Evolutionary conservation across 64 coral and sea anemone species (phyloP), one percentile per base, ranked within the genome.

Genomic region (Montipora sp.): DNA sequence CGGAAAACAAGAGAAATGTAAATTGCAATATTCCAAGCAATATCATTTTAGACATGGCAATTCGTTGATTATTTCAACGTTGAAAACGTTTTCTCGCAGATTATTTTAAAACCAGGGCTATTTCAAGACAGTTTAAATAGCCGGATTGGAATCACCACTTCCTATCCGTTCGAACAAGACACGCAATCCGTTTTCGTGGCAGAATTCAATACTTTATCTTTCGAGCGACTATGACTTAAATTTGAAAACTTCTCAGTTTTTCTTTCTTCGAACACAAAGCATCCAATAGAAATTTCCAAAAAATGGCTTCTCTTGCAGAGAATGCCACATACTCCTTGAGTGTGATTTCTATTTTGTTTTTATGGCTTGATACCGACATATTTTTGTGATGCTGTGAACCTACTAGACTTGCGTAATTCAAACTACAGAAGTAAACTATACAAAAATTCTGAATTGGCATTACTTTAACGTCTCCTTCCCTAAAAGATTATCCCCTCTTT

Each of bases 391-490:
- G 8, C 0, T n/a, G 45, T 72, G 60, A 63, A 16, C 13, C 8
- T 15, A 11, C 36, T 36, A 36, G 36, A 36, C 36, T 36, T 63
- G 60, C 3, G 21, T 36, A 48, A 71, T 72, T 85, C 9, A 11
- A 85, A 19, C 43, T 8, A 45, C 2, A 69, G 82, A 85, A 85
- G 49, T 44, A 50, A 45, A 72, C 82, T 72, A 49, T 51, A n/a
- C 46, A 45, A 85, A 27, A 85, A 72, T n/a, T 47, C 70, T 70
- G 46, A 48, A 83, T n/a, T 16, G 16, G 59, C 59, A n/a, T 27
- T 20, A 71, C 49, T 71, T 61, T 49, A 8, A 49, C 16, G 82
- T 65, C 12, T 85, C 65, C 14, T 65, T 72, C 50, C 46, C 80
- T 67, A 67, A 8, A 10, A 70, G 20, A 69, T 71, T 85, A 9